Evolutionary conservation across 2,113 vertebrate genomes (phyloP).

Genomic region (Rynchops niger): DNA sequence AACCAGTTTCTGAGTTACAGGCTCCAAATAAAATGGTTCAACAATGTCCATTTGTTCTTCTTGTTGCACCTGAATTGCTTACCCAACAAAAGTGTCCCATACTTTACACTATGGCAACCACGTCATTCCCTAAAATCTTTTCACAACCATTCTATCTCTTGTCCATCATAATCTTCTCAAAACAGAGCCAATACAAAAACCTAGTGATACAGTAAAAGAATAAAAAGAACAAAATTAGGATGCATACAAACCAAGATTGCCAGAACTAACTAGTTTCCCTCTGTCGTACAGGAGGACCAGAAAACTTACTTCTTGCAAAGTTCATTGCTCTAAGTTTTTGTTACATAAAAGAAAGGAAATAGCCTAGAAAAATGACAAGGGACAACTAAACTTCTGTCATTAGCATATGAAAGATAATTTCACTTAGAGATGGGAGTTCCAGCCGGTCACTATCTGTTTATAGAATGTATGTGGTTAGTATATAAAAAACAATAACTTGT

Average conservation of each 20-base stretch:
- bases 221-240: background rate
- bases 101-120: rapidly evolving
- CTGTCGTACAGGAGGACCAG: background rate
- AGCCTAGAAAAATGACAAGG: background rate
- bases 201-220: background rate
- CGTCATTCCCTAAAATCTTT: background rate
- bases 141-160: background rate
- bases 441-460: rapidly evolving
- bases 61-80: background rate
- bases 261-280: background rate
- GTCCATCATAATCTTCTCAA: background rate
- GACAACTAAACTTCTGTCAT: background rate
- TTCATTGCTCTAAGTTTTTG: rapidly evolving
- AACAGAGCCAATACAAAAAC: background rate
- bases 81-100: background rate
- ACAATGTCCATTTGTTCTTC: rapidly evolving
- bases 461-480: background rate
- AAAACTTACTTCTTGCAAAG: background rate
- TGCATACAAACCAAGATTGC: background rate
- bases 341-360: background rate
- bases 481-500: background rate
- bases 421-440: background rate
- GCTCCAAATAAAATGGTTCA: background rate
- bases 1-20: background rate
- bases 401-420: background rate